A percentile compares a stretch with the other conserved stretches of the same genome.
Conservation (phyloP, 2,797 vertebrate species). For the Pangasius larnaudii region DNA sequence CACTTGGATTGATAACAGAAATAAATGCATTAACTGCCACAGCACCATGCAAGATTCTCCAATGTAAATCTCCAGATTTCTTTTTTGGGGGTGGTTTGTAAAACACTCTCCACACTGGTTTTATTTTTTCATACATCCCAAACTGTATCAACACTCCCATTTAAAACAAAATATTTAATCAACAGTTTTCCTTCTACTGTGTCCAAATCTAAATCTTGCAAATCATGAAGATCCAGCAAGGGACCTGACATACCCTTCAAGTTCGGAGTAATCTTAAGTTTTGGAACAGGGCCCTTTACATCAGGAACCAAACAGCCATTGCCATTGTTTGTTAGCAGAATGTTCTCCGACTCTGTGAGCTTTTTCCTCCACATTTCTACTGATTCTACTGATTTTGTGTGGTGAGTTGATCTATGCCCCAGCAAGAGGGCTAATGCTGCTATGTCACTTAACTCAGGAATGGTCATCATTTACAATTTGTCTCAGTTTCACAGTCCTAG, state of each 20-base stretch:
- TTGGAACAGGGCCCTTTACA: not conserved
- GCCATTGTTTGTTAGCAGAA: not conserved
- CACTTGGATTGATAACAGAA: too few species aligned
- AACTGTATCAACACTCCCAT: not conserved
- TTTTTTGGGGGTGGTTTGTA: too few species aligned
- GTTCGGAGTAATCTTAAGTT: too few species aligned
- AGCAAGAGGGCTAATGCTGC: not conserved
- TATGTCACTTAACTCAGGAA: not conserved
- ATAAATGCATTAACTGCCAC: too few species aligned
- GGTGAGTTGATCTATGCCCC: not conserved
- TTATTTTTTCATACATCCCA: too few species aligned
- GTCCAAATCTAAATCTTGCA: not conserved
- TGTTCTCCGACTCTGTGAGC: not conserved
- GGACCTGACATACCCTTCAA: not conserved
- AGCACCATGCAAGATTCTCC: too few species aligned
- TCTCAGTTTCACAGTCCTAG: not conserved
- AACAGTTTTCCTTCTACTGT: not conserved
- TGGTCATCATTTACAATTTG: too few species aligned
- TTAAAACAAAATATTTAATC: not conserved
- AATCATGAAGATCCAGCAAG: not conserved
- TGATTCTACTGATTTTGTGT: not conserved
- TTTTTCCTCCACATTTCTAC: not conserved
- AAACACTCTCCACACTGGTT: too few species aligned
- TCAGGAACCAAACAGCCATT: not conserved
- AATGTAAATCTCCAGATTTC: too few species aligned